Evolutionary conservation across 1,140 invertebrate genomes (phyloP).

Genomic region (Temnothorax longispinosus): DNA sequence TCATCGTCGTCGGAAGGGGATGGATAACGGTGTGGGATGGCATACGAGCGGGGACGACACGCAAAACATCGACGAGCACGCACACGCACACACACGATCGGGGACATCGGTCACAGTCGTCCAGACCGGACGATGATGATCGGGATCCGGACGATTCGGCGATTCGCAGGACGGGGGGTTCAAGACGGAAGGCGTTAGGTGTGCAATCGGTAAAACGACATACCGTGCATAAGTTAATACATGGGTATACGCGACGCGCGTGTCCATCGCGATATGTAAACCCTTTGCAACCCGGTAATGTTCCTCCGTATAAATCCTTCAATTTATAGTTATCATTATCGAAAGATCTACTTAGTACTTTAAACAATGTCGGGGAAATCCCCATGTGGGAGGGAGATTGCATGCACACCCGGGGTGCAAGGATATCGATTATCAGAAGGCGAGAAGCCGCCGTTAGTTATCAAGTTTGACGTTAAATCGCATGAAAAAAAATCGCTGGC

Average conservation of each 20-base stretch:
- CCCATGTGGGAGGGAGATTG: not conserved
- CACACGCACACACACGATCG: slow-evolving; percentile 4
- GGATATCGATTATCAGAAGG: slow-evolving; percentile 46
- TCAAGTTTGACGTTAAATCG: slow-evolving; percentile 17
- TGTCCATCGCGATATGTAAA: not conserved
- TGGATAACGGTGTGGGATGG: slow-evolving; percentile 50
- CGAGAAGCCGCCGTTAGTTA: slow-evolving; percentile 24
- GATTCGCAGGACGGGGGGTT: not conserved
- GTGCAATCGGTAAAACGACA: slow-evolving; percentile 36
- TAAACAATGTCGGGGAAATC: not conserved
- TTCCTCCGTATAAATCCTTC: not conserved
- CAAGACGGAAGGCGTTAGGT: slow-evolving; percentile 14
- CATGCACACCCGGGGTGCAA: not conserved
- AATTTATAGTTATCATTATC: not conserved
- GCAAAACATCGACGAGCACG: slow-evolving; percentile 60
- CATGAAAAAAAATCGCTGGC: not conserved
- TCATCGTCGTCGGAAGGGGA: slow-evolving; percentile 12
- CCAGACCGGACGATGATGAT: not conserved
- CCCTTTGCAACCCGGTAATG: not conserved
- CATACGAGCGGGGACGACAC: slow-evolving; percentile 61
- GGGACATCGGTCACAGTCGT: slow-evolving; percentile 52
- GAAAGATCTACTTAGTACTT: slow-evolving; percentile 4
- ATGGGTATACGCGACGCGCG: not conserved
- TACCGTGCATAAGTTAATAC: slow-evolving; percentile 14
- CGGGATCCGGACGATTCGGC: not conserved